Percentiles rank a stretch among this genome's conserved stretches.
These are phyloP conservation scores for Tragelaphus imberbis DNA, from an alignment of 2,113 vertebrate genomes.

Conservation along the genomic window DNA sequence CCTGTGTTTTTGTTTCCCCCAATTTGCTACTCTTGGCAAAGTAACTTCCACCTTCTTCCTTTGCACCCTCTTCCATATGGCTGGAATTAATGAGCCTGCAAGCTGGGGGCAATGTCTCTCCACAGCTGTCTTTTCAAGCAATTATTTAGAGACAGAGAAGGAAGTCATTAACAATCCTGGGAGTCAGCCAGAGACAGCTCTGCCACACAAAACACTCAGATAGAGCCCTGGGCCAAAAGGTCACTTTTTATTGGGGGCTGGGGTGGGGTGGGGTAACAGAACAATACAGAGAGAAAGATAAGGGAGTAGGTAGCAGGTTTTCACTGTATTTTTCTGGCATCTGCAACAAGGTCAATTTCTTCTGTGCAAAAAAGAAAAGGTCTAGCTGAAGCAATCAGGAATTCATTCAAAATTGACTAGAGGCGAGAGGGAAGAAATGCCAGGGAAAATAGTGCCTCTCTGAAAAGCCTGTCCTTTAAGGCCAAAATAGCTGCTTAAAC, in stretches of 20 bases:
- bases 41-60: constrained; percentile 24
- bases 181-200: constrained; percentile 51
- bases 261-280: background rate
- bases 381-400: background rate
- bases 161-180: constrained; percentile 68
- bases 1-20: background rate
- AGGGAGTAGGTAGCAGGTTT: background rate
- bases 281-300: background rate
- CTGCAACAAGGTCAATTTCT: constrained; percentile 34
- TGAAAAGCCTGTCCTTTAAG: constrained; percentile 17
- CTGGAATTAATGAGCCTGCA: constrained; percentile 38
- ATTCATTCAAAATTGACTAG: constrained; percentile 13
- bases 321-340: background rate
- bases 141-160: constrained; percentile 65
- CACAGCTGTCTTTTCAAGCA: constrained; percentile 63
- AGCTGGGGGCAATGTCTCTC: constrained; percentile 31
- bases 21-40: background rate
- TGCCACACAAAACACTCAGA: constrained; percentile 32
- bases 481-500: background rate
- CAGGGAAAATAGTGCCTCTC: background rate
- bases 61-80: background rate
- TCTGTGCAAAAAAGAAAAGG: background rate
- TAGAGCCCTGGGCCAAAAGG: constrained; percentile 24
- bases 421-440: background rate
- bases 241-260: background rate